A percentile compares a stretch with the other conserved stretches of the same genome.
Evolutionary conservation across 2,113 vertebrate species (phyloP).

Genomic region (Lucifuga dentata): DNA sequence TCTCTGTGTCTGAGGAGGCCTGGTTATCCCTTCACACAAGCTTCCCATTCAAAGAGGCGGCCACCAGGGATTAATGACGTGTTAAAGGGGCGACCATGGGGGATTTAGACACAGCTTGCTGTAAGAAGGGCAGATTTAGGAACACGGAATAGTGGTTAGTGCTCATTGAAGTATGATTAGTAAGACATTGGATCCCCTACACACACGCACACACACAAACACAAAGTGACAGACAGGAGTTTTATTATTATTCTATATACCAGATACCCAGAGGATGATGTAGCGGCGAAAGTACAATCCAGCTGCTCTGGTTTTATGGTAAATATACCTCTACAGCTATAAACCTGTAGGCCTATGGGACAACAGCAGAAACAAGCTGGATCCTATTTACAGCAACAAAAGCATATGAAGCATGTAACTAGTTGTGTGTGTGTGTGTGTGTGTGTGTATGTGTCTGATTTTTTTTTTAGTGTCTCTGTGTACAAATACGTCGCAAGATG

Average conservation of each 20-base stretch:
- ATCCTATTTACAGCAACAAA: too few species aligned
- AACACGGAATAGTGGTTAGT: constrained; percentile 68
- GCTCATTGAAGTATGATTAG: constrained; percentile 65
- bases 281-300: constrained; percentile 27
- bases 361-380: constrained; percentile 7
- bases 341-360: constrained; percentile 36
- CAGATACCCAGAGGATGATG: constrained; percentile 26
- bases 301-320: constrained; percentile 16
- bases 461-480: too few species aligned
- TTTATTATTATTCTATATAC: constrained; percentile 35
- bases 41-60: constrained; percentile 67
- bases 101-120: constrained; percentile 71
- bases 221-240: constrained; percentile 27
- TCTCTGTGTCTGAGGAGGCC: constrained; percentile 68
- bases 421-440: constrained; percentile 7
- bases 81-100: constrained; percentile 71
- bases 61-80: constrained; percentile 74
- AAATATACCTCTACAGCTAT: constrained; percentile 48
- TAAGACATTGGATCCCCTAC: constrained; percentile 44
- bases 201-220: constrained; percentile 6
- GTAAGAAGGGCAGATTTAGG: constrained; percentile 75
- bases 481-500: too few species aligned
- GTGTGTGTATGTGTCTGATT: constrained; percentile 1
- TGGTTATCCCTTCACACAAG: constrained; percentile 75
- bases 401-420: too few species aligned